Conservation (phyloP, 2,797 vertebrate genomes). For the Sarcophilus harrisii region DNA sequence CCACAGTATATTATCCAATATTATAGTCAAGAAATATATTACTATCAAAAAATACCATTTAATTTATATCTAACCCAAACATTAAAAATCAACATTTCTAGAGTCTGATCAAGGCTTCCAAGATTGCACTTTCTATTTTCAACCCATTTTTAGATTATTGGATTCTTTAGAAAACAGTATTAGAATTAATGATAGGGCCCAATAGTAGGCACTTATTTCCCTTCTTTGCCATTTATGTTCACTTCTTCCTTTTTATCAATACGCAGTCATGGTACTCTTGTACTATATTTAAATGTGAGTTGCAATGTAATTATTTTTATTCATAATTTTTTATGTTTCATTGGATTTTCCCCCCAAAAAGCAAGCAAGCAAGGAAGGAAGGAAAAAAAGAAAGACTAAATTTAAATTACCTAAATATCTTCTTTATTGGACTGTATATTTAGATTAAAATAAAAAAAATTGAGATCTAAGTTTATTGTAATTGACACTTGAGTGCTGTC, state of each 20-base stretch:
- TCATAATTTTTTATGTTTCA: background rate
- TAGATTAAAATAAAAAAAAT: constrained; percentile 11
- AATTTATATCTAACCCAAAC: background rate
- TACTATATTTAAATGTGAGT: background rate
- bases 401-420: background rate
- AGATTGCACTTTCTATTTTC: background rate
- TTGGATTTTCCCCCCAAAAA: background rate
- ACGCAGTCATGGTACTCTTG: background rate
- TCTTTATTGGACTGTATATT: background rate
- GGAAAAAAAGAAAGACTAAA: background rate
- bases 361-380: background rate
- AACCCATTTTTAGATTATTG: background rate
- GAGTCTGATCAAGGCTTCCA: background rate
- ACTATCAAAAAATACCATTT: background rate
- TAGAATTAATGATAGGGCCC: background rate
- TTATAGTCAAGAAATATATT: background rate
- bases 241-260: background rate
- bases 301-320: background rate
- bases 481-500: background rate
- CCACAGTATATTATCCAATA: background rate
- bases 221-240: background rate
- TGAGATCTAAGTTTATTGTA: constrained; percentile 40
- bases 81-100: background rate
- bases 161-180: background rate
- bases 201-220: background rate